phyloP scores from a whole-genome alignment of 2,888 invertebrate genomes.

The Myopa testacea region DNA sequence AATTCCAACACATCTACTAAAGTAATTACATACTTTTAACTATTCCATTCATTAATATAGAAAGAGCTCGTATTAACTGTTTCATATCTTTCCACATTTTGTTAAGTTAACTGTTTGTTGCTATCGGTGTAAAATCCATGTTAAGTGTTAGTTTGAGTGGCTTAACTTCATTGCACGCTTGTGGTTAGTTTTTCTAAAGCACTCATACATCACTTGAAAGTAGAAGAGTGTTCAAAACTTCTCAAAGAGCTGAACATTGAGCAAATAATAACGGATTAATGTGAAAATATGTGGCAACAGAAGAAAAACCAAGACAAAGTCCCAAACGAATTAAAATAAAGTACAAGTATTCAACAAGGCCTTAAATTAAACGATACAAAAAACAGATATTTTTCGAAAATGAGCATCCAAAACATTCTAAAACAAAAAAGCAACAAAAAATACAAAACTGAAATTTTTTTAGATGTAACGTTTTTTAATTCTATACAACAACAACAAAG shows the following conservation, averaged over 20 bases:
- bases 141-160: not conserved
- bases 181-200: not conserved
- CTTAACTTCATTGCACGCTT: not conserved
- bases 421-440: not conserved
- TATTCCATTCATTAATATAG: not conserved
- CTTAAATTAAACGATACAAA: constrained; percentile 26
- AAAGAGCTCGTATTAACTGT: not conserved
- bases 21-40: not conserved
- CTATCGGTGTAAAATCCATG: no score
- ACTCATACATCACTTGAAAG: no score
- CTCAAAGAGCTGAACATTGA: not conserved
- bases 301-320: not conserved
- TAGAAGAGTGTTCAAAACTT: no score
- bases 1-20: not conserved
- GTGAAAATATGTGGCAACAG: not conserved
- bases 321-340: constrained; percentile 34
- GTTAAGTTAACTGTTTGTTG: no score
- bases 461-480: not conserved
- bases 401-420: no score
- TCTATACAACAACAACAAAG: not conserved
- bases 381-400: not conserved
- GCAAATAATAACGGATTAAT: not conserved
- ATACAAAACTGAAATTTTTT: not conserved
- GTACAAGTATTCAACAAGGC: constrained; percentile 28
- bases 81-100: not conserved